Evolutionary conservation across 1,140 invertebrate genomes (phyloP).

Genomic region (Drosophila nigrodunni): DNA sequence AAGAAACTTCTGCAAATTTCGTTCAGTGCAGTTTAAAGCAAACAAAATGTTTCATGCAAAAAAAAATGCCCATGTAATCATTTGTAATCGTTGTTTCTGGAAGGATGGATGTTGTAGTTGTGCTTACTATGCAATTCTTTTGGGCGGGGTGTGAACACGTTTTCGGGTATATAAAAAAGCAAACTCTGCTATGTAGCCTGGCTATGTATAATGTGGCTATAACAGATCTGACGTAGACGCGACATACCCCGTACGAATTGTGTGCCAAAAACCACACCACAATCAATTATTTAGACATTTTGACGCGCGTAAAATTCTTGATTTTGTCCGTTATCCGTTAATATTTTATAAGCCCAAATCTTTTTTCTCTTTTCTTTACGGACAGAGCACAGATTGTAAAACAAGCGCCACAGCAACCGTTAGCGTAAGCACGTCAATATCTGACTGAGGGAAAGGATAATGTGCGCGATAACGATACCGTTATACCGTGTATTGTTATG

Average conservation of each 20-base stretch:
- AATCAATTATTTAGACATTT: slow-evolving; percentile 39
- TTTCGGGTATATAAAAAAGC: slow-evolving; percentile 21
- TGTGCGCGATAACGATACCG: slow-evolving; percentile 73
- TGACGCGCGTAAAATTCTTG: slow-evolving; percentile 12
- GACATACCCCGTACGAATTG: slow-evolving; percentile 22
- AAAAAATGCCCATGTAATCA: slow-evolving; percentile 25
- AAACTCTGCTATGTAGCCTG: slow-evolving; percentile 43
- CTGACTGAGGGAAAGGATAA: slow-evolving; percentile 56
- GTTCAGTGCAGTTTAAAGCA: slow-evolving; percentile 21
- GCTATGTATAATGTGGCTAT: slow-evolving; percentile 15
- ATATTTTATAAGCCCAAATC: slow-evolving; percentile 24
- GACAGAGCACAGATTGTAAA: slow-evolving; percentile 35
- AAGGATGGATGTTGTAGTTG: not conserved
- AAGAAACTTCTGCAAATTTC: slow-evolving; percentile 14
- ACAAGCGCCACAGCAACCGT: slow-evolving; percentile 49
- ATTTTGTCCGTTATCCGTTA: slow-evolving; percentile 14
- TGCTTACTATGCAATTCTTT: too few species aligned
- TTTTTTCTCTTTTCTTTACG: slow-evolving; percentile 11
- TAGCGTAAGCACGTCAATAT: slow-evolving; percentile 71
- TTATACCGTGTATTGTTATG: slow-evolving; percentile 73
- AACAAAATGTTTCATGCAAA: slow-evolving; percentile 22
- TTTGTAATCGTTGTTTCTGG: slow-evolving; percentile 15
- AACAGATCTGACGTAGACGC: slow-evolving; percentile 22
- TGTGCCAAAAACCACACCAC: not conserved
- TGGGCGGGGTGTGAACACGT: slow-evolving; percentile 46